These are phyloP conservation scores for Himalopsyche anomala DNA, from an alignment of 2,888 invertebrate species.

Conservation along the genomic window DNA sequence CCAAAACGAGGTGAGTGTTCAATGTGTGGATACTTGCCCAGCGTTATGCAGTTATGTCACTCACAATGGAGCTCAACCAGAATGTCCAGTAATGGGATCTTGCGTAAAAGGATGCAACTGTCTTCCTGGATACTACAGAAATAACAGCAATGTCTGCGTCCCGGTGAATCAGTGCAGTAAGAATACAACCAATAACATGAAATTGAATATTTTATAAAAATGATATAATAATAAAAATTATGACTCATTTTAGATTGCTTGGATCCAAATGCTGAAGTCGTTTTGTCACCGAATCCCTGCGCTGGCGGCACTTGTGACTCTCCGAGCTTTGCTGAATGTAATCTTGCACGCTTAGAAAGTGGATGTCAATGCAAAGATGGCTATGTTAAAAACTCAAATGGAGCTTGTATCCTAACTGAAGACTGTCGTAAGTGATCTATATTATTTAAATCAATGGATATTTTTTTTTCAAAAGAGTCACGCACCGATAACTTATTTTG, in stretches of 20 bases:
- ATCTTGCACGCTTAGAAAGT: neutral
- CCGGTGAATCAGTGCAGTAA: conserved; percentile 49
- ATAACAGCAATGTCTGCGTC: conserved; percentile 50
- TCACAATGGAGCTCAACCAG: conserved; percentile 31
- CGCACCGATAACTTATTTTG: too few species aligned
- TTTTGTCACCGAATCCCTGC: conserved; percentile 55
- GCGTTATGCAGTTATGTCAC: conserved; percentile 49
- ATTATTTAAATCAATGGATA: neutral
- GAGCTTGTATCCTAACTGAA: conserved; percentile 46
- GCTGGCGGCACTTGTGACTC: conserved; percentile 55
- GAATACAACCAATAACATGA: neutral
- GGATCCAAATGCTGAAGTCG: conserved; percentile 57
- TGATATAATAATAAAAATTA: too few species aligned
- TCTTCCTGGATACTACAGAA: conserved; percentile 49
- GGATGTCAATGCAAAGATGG: conserved; percentile 55
- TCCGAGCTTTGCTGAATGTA: conserved; percentile 18
- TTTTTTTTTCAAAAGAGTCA: too few species aligned
- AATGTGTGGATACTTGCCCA: conserved; percentile 51
- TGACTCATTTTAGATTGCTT: conserved; percentile 40
- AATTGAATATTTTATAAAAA: too few species aligned
- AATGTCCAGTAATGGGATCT: conserved; percentile 7
- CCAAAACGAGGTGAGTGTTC: conserved; percentile 48
- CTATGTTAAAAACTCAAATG: conserved; percentile 45
- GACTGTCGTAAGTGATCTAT: conserved; percentile 50
- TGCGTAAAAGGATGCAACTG: conserved; percentile 55